Conservation (phyloP, 2,888 invertebrate genomes). For the Brachyptera putata region DNA sequence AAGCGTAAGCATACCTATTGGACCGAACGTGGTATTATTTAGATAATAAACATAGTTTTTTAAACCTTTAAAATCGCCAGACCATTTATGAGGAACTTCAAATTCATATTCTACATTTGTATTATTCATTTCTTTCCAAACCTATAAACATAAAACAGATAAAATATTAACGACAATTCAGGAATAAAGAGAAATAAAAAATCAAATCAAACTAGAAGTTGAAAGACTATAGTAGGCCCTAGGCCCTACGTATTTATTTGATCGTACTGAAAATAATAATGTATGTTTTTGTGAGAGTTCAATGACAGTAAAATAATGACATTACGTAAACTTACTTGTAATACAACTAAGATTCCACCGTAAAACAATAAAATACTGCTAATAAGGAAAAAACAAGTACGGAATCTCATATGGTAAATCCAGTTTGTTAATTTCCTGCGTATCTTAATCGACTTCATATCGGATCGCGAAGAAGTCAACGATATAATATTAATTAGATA, state of each 20-base stretch:
- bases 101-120: not conserved
- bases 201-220: not conserved
- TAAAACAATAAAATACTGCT: not conserved
- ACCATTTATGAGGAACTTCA: not conserved
- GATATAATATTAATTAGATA: no score
- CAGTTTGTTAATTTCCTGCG: not conserved
- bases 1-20: not conserved
- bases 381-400: slow-evolving; percentile 5
- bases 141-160: not conserved
- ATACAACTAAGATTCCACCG: not conserved
- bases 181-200: no score
- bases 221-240: no score
- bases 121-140: not conserved
- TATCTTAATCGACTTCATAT: not conserved
- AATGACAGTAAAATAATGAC: no score
- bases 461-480: no score
- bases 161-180: not conserved
- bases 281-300: no score
- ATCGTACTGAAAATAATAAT: not conserved
- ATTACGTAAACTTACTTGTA: slow-evolving; percentile 19
- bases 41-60: not conserved
- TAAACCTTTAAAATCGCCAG: slow-evolving; percentile 16
- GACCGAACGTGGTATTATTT: not conserved
- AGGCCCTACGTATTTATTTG: not conserved
- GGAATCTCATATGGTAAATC: slow-evolving; percentile 9